Evolutionary conservation across 2,888 invertebrate species (phyloP), one percentile per base, ranked within the genome.

Genomic region (Melieria picta): DNA sequence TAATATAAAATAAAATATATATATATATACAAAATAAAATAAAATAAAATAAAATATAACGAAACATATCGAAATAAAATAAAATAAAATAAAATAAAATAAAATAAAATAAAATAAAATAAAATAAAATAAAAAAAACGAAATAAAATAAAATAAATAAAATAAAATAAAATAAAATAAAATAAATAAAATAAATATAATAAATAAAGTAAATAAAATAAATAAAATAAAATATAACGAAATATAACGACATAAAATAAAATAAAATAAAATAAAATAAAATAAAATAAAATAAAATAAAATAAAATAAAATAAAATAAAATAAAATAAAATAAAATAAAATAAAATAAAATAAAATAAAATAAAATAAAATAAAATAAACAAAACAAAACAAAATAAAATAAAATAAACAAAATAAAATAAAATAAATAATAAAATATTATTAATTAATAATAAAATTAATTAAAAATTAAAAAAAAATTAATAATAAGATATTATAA

Each of bases 1-100:
- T n/a, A n/a, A n/a, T n/a, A n/a, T n/a, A 42, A 71, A 65, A 68
- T 64, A 71, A 71, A 57, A 66, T 64, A 68, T 56, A 47, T n/a
- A n/a, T n/a, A n/a, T n/a, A n/a, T n/a, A n/a, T 60, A 56, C 4
- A 11, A 65, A 56, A 45, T 50, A 67, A 47, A 63, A 13, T 66
- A 65, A 46, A 16, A 65, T 55, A 7, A 58, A 69, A 61, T 42
- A 57, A 43, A 67, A 42, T 57, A 56, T 30, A 4, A 13, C n/a
- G 56, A 47, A 50, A 66, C 62, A 63, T 2, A 50, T 2, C 3
- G 3, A 50, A 10, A 50, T 10, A 10, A 50, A 50, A 10, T 10
- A 10, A 50, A 50, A 10, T 10, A 50, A 50, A 50, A 50, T 50
- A 50, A 2, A 10, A 50, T 10, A 10, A 50, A 50, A 2, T 10